Evolutionary conservation across 2,888 invertebrate species (phyloP), one percentile per base, ranked within the genome.

Genomic region (Agrilus cyanescens): DNA sequence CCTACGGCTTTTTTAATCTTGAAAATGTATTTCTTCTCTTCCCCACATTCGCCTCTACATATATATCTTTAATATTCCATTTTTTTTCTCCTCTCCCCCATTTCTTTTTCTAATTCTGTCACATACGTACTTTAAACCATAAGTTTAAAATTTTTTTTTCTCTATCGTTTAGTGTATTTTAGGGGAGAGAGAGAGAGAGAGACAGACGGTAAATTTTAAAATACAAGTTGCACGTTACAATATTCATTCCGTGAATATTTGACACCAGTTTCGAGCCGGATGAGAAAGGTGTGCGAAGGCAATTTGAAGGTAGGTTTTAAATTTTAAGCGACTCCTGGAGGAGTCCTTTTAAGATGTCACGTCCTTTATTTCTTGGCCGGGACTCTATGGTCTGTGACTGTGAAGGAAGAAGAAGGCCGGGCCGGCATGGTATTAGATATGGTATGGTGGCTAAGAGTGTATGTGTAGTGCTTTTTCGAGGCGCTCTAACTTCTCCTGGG

Each of bases 291-390:
- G 46, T 54, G 49, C 50, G 53, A 53, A 54, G 53, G 57, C 58
- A 59, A 59, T 59, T 59, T 57, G 56, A 50, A 57, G 56, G 57
- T 57, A 57, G 58, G 56, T 57, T 57, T 58, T 59, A 61, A 61
- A 60, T 59, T 60, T 61, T 61, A 59, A 61, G 58, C 52, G 50
- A 50, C 54, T 49, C 53, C 52, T 49, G 53, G 47, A 51, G 53
- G 49, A 50, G 49, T 51, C 50, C 47, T 50, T 53, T 51, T 51
- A 53, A 56, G 57, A 57, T 59, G 59, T 60, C 61, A 61, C 59
- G 59, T 60, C 56, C 56, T 52, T 55, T 54, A 52, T 49, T 50
- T 47, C 37, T 40, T 52, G 52, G 47, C 51, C 50, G 46, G 50
- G 25, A 25, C 51, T 47, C 48, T 53, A 50, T 51, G 52, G 51